phyloP scores from a whole-genome alignment of 2,888 invertebrate genomes.

The Latheticus oryzae region DNA sequence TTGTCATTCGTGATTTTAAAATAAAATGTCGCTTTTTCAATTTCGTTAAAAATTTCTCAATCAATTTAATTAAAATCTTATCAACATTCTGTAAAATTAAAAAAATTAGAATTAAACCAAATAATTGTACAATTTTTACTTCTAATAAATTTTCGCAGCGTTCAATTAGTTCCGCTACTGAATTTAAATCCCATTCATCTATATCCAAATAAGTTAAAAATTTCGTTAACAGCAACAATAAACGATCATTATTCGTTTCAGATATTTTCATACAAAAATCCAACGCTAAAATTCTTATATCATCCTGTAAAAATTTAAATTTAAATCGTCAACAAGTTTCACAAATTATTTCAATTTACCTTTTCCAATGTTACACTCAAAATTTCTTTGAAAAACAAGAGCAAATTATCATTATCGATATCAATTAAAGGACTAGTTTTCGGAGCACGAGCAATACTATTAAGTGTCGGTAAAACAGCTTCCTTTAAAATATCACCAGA shows the following conservation, averaged over 20 bases:
- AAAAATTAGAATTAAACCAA: constrained; percentile 1
- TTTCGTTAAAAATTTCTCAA: constrained; percentile 1
- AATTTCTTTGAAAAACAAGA: constrained; percentile 34
- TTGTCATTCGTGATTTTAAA: too few relatives aligned
- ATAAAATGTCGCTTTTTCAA: too few relatives aligned
- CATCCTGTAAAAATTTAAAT: constrained; percentile 10
- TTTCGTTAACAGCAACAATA: constrained; percentile 4
- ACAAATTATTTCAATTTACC: not conserved
- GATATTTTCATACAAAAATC: constrained; percentile 24
- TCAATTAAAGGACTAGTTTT: constrained; percentile 39
- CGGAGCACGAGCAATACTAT: constrained; percentile 34
- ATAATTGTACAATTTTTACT: constrained; percentile 2
- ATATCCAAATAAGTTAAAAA: constrained; percentile 15
- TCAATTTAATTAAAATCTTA: not conserved
- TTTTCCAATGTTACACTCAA: constrained; percentile 6
- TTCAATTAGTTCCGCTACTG: constrained; percentile 5
- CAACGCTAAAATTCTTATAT: constrained; percentile 2
- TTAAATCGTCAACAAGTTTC: not conserved
- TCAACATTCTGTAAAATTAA: constrained; percentile 2
- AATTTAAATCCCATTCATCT: not conserved
- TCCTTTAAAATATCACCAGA: constrained; percentile 30
- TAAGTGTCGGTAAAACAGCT: constrained; percentile 39
- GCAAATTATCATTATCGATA: constrained; percentile 37
- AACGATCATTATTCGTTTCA: constrained; percentile 5
- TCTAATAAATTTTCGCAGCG: constrained; percentile 12